phyloP scores from a whole-genome alignment of 2,888 invertebrate species.

The Brachypalpus laphriformis region DNA sequence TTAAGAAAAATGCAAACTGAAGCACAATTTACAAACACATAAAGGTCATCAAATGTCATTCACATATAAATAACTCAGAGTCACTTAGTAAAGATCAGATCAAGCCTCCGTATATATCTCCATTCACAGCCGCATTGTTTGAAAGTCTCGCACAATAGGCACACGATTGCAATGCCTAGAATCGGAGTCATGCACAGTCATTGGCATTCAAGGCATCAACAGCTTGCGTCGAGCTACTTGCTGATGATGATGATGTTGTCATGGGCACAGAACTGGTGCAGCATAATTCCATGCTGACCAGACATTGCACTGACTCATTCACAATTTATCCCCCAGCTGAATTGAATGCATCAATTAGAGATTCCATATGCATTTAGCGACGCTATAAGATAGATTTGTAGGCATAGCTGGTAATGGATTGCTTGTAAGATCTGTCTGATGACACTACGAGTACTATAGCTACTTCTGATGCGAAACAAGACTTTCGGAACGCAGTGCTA shows the following conservation, averaged over 20 bases:
- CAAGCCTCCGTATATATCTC: constrained; percentile 4
- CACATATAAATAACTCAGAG: constrained; percentile 42
- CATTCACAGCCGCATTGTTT: constrained; percentile 31
- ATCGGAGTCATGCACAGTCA: constrained; percentile 55
- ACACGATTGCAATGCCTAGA: neutral
- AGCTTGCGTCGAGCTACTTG: constrained; percentile 33
- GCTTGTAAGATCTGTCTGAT: constrained; percentile 8
- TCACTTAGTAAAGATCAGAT: constrained; percentile 48
- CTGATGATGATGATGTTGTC: constrained; percentile 40
- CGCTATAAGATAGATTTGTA: constrained; percentile 6
- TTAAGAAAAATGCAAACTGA: neutral
- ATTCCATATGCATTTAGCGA: constrained; percentile 52
- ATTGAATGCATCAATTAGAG: constrained; percentile 63
- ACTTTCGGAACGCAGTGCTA: constrained; percentile 45
- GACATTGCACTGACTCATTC: constrained; percentile 60
- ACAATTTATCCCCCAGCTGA: constrained; percentile 38
- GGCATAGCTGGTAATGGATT: constrained; percentile 8
- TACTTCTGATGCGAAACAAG: constrained; percentile 25
- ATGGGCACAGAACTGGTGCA: constrained; percentile 21
- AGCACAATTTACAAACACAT: neutral
- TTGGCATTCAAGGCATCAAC: constrained; percentile 67
- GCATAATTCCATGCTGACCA: constrained; percentile 40
- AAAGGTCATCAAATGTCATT: constrained; percentile 69
- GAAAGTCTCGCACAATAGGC: constrained; percentile 25
- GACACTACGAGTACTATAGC: neutral